A percentile compares a stretch with the other conserved stretches of the same genome.
Conservation (phyloP, 1,140 invertebrate genomes). For the Melipona quadrifasciata region DNA sequence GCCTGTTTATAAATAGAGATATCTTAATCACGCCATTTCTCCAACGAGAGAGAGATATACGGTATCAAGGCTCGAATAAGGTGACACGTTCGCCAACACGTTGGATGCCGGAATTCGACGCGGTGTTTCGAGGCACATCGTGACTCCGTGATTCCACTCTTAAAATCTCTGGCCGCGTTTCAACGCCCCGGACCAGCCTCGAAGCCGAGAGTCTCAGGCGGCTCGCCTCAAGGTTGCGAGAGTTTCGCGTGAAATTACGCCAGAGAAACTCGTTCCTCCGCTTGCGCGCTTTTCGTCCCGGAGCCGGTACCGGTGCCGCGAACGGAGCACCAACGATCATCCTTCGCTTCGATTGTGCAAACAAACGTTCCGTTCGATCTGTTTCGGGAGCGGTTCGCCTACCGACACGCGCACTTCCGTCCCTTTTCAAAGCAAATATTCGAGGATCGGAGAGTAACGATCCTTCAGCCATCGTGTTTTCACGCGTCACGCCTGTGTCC, state of each 20-base stretch:
- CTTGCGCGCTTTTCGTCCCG: constrained; percentile 8
- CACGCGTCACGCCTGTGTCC: too few relatives aligned
- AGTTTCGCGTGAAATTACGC: constrained; percentile 41
- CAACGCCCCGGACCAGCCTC: constrained; percentile 26
- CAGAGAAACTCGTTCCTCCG: constrained; percentile 38
- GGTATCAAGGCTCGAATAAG: background rate
- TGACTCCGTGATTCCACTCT: background rate
- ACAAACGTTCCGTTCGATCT: background rate
- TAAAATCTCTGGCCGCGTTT: constrained; percentile 10
- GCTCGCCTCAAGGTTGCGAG: constrained; percentile 35
- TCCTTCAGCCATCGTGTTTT: background rate
- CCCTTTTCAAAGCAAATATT: constrained; percentile 1
- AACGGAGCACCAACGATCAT: background rate
- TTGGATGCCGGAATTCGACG: background rate
- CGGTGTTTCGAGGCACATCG: background rate
- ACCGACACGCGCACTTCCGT: background rate
- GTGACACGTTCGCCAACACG: too few relatives aligned
- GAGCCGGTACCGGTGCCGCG: too few relatives aligned
- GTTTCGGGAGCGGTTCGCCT: background rate
- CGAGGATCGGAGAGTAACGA: background rate
- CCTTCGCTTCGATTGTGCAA: background rate
- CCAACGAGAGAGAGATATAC: background rate
- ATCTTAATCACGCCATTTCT: constrained; percentile 4
- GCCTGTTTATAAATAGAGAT: constrained; percentile 34
- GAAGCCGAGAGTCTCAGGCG: constrained; percentile 14